Evolutionary conservation across 2,113 vertebrate species (phyloP).

Genomic region (Semicossyphus pulcher): DNA sequence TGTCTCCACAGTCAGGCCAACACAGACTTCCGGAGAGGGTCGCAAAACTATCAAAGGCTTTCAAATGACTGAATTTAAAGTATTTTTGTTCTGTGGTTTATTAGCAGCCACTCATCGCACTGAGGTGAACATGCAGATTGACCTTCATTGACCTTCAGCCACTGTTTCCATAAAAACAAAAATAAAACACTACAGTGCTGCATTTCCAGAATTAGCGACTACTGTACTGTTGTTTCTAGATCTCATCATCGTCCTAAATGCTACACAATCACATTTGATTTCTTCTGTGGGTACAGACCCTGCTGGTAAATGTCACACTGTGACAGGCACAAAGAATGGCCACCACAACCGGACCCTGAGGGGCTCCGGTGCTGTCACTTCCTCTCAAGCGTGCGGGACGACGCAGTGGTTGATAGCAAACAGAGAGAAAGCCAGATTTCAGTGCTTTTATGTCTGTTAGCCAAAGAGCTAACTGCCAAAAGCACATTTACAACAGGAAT

Average conservation of each 20-base stretch:
- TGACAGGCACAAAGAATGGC: slow-evolving; percentile 76
- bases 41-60: slow-evolving; percentile 11
- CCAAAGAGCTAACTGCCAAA: slow-evolving; percentile 23
- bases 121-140: background rate
- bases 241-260: slow-evolving; percentile 52
- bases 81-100: background rate
- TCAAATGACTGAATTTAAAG: background rate
- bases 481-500: slow-evolving; percentile 6
- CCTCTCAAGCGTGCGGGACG: slow-evolving; percentile 62
- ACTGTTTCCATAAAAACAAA: background rate
- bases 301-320: slow-evolving; percentile 84
- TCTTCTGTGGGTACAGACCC: slow-evolving; percentile 62
- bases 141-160: background rate
- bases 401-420: slow-evolving; percentile 60
- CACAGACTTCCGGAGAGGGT: slow-evolving; percentile 10
- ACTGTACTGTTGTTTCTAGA: slow-evolving; percentile 45
- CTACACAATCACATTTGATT: slow-evolving; percentile 79
- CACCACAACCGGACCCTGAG: slow-evolving; percentile 61
- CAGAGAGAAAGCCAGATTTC: slow-evolving; percentile 38
- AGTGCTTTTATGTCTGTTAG: slow-evolving; percentile 49
- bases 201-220: slow-evolving; percentile 30
- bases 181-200: slow-evolving; percentile 3
- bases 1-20: slow-evolving; percentile 50
- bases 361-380: slow-evolving; percentile 76
- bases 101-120: background rate